These are phyloP conservation scores for Misgurnus mizolepis DNA, from an alignment of 2,113 vertebrate genomes.

Conservation along the genomic window DNA sequence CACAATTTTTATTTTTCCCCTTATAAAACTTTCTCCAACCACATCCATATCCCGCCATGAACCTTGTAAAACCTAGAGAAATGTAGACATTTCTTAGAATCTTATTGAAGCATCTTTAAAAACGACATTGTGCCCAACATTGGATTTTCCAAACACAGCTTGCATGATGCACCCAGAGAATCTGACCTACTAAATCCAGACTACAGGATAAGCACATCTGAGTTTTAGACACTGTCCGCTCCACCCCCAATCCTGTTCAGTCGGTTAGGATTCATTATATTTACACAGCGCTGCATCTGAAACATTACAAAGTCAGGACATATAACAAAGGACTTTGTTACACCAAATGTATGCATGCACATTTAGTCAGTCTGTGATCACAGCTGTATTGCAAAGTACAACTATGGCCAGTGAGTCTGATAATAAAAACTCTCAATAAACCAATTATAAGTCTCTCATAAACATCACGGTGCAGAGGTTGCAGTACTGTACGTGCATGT, in stretches of 20 bases:
- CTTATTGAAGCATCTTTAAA: conserved; percentile 6
- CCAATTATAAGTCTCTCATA: not conserved
- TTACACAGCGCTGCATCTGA: conserved; percentile 32
- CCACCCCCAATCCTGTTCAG: conserved; percentile 22
- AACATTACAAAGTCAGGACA: not conserved
- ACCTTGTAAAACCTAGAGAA: not conserved
- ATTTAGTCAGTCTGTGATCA: not conserved
- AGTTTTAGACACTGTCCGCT: not conserved
- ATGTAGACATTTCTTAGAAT: not conserved
- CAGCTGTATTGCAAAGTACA: not conserved
- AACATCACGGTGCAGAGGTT: not conserved
- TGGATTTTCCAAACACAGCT: not conserved
- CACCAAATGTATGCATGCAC: not conserved
- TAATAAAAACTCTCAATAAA: not conserved
- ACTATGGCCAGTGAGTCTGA: not conserved
- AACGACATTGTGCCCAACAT: not conserved
- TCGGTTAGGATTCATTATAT: conserved; percentile 31
- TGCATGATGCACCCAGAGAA: not conserved
- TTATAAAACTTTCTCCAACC: not conserved
- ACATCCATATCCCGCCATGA: not conserved
- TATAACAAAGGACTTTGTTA: conserved; percentile 15
- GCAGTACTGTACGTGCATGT: too few relatives aligned
- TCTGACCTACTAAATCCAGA: conserved; percentile 44
- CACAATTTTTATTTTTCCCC: not conserved
- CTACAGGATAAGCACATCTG: not conserved